Conservation (phyloP, 2,113 vertebrate species). For the Nannospalax galili region DNA sequence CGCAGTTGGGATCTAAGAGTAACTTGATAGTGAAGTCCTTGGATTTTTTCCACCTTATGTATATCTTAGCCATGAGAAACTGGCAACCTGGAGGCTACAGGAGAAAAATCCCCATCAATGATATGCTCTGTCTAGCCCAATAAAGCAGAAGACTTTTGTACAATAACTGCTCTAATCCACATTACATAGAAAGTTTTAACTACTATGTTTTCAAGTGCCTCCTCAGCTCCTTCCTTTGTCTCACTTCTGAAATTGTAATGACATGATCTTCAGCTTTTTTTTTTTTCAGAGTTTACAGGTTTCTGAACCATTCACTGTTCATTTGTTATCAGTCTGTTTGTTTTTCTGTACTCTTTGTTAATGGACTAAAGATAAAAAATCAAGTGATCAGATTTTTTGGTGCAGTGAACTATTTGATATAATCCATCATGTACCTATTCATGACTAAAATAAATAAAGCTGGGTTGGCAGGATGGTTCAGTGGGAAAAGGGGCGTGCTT, state of each 20-base stretch:
- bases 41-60: not conserved
- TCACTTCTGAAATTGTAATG: not conserved
- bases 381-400: too few species aligned
- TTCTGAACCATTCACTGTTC: too few species aligned
- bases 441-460: too few species aligned
- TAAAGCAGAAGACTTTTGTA: not conserved
- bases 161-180: not conserved
- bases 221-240: not conserved
- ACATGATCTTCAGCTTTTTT: not conserved
- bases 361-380: too few species aligned
- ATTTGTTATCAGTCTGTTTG: too few species aligned
- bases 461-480: too few species aligned
- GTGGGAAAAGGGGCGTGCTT: too few species aligned
- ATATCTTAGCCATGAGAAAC: not conserved
- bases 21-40: not conserved
- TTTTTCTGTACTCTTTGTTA: too few species aligned
- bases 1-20: not conserved
- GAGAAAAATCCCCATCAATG: not conserved
- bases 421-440: too few species aligned
- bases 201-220: not conserved
- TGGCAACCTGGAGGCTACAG: not conserved
- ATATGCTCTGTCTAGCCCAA: not conserved
- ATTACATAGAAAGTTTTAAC: not conserved
- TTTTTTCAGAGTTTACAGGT: not conserved
- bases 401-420: too few species aligned